These are phyloP conservation scores for Chanos chanos DNA, from an alignment of 2,797 vertebrate genomes.

Conservation along the genomic window DNA sequence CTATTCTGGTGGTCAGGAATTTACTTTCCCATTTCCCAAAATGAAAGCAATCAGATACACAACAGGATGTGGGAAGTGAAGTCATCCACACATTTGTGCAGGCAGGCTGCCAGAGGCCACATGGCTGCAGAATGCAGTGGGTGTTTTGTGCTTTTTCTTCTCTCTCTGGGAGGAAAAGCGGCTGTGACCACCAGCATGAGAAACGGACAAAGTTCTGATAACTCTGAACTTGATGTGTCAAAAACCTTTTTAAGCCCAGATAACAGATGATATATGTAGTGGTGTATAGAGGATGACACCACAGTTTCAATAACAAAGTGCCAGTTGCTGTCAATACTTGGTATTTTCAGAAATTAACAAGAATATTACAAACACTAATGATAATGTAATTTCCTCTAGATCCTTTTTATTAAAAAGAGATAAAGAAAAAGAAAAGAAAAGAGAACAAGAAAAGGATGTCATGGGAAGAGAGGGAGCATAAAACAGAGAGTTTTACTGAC, in stretches of 20 bases:
- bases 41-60: constrained; percentile 67
- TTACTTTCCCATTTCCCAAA: constrained; percentile 52
- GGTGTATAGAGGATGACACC: too few relatives aligned
- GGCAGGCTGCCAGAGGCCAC: constrained; percentile 52
- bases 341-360: too few relatives aligned
- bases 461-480: neutral
- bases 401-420: neutral
- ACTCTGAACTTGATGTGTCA: too few relatives aligned
- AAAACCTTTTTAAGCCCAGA: too few relatives aligned
- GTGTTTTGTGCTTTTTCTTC: constrained; percentile 17
- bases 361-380: too few relatives aligned
- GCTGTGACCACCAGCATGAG: neutral
- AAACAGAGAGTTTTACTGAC: constrained; percentile 61
- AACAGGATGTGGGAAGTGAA: constrained; percentile 77
- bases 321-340: too few relatives aligned
- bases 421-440: too few relatives aligned
- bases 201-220: neutral
- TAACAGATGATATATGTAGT: too few relatives aligned
- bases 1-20: constrained; percentile 63
- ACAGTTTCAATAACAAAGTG: too few relatives aligned
- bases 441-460: neutral
- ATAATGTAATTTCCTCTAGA: too few relatives aligned
- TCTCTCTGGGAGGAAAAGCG: neutral
- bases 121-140: constrained; percentile 4
- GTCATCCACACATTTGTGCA: constrained; percentile 68